Conservation (phyloP, 2,888 invertebrate species). For the Archips xylosteana region DNA sequence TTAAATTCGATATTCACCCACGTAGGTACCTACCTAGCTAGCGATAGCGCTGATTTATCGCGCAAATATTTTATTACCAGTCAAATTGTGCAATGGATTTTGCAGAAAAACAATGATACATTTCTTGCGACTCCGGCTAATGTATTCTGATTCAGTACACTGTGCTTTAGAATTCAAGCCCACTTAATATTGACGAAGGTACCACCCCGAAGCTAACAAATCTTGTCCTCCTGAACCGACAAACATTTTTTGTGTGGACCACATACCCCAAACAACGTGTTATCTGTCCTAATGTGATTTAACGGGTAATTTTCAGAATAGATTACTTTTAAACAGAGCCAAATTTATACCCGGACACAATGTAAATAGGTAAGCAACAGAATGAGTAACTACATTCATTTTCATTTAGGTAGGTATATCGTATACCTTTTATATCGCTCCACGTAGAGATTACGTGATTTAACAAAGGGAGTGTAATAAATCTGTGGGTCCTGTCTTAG, state of each 20-base stretch:
- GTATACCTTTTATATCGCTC: constrained; percentile 78
- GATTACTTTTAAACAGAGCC: constrained; percentile 78
- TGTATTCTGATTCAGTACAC: constrained; percentile 49
- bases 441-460: constrained; percentile 86
- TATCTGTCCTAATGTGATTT: constrained; percentile 85
- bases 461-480: constrained; percentile 84
- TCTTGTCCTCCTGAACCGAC: constrained; percentile 72
- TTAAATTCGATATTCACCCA: constrained; percentile 75
- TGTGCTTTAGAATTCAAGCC: constrained; percentile 14
- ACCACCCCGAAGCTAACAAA: constrained; percentile 82
- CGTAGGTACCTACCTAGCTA: constrained; percentile 58
- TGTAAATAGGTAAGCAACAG: constrained; percentile 82
- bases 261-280: constrained; percentile 79
- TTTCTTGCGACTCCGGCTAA: constrained; percentile 57
- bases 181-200: constrained; percentile 71
- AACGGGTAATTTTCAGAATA: constrained; percentile 83
- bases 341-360: constrained; percentile 77
- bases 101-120: constrained; percentile 7
- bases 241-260: constrained; percentile 76
- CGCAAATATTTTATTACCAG: constrained; percentile 23
- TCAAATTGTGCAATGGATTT: constrained; percentile 50
- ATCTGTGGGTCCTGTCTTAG: constrained; percentile 84
- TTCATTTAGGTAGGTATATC: constrained; percentile 79
- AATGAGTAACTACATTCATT: constrained; percentile 85
- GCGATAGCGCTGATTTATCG: constrained; percentile 68